Base-by-base conservation (phyloP, 1,140 invertebrate species). In the Mercenaria mercenaria region DNA sequence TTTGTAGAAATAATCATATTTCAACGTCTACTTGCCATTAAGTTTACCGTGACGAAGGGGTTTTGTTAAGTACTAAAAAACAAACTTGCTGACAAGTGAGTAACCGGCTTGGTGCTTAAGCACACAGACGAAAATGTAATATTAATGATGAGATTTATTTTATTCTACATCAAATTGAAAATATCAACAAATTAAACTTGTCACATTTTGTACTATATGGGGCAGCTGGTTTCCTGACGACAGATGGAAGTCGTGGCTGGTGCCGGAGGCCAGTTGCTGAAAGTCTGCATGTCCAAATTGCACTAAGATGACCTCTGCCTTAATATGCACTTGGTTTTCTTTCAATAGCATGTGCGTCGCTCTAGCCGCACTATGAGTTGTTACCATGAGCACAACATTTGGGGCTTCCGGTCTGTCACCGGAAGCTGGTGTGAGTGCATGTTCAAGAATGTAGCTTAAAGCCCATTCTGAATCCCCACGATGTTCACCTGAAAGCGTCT, bases 351-450 rank as follows among this genome's bases (percentile, higher is more conserved):
- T 20, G 1, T 50, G 18, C 0, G 3, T 26, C 15, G 23, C 26
- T 18, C 34, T 18, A 10, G 4, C 6, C 0, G 77, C 13, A 32
- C 20, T 26, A 56, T 82, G 50, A 39, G 41, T 50, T 20, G 80
- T 82, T 18, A 82, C 23, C 15, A 82, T 64, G 41, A 82, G 13
- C 10, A 67, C 80, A 43, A 82, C 59, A 37, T 82, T 82, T 4
- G 10, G 32, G 1, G 52, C 52, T 23, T 59, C 0, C 56, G 80
- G 59, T 15, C 80, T 23, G 39, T 61, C 80, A 23, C 80, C 80
- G 41, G 0, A 15, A n/a, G 80, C 23, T 15, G 34, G 52, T 61
- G 52, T 82, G 13, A 82, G 37, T 13, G 80, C 80, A 61, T 64
- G 39, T 15, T 80, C 29, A 0, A 67, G 15, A 32, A 61, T n/a